Evolutionary conservation across 2,113 vertebrate genomes (phyloP).

Genomic region (Plectropomus leopardus): DNA sequence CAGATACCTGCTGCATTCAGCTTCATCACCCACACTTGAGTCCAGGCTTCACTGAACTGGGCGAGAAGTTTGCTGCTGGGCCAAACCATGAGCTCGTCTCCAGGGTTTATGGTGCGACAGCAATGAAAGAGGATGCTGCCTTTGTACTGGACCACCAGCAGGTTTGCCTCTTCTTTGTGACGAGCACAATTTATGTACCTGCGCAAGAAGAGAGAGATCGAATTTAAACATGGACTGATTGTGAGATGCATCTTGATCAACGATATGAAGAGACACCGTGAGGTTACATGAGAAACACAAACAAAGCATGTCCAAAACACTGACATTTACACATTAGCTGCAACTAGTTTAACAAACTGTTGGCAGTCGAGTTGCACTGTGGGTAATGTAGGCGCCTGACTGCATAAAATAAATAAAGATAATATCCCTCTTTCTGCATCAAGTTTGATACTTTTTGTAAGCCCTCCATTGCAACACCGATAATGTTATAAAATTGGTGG

Average conservation of each 20-base stretch:
- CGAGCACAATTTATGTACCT: conserved; percentile 83
- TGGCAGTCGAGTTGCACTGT: neutral
- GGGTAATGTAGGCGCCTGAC: neutral
- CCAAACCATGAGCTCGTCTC: conserved; percentile 85
- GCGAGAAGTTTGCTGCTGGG: conserved; percentile 76
- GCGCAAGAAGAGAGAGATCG: neutral
- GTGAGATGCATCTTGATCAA: neutral
- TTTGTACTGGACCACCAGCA: conserved; percentile 83
- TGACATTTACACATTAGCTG: neutral
- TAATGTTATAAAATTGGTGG: neutral
- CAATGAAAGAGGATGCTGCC: conserved; percentile 83
- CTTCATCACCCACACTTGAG: conserved; percentile 79
- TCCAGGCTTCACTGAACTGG: conserved; percentile 76
- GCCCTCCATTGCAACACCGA: neutral
- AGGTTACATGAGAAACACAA: neutral
- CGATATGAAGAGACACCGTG: neutral
- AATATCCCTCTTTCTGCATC: neutral
- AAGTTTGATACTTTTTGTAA: neutral
- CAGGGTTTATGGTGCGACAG: conserved; percentile 75
- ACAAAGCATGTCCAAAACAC: no score
- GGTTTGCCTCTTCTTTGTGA: conserved; percentile 77
- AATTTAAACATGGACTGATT: neutral
- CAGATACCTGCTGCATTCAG: conserved; percentile 67
- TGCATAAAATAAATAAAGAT: neutral
- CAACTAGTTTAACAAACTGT: neutral